Evolutionary conservation across 2,888 invertebrate genomes (phyloP), one percentile per base, ranked within the genome.

Genomic region (Drosophila meridionalis): DNA sequence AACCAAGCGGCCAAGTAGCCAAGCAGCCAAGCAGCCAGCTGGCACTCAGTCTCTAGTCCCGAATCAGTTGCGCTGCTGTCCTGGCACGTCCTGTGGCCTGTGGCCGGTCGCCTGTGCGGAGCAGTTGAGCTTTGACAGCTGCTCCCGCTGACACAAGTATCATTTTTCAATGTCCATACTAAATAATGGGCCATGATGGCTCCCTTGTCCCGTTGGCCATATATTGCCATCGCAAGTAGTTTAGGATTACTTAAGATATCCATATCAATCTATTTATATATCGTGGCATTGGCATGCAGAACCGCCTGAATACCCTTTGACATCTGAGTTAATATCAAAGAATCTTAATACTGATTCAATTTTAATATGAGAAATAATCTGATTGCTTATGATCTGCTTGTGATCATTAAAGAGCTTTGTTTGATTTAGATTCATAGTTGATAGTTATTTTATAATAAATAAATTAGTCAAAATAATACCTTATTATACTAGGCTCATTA

Each of bases 81-180:
- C 58, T 36, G 74, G 59, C 76, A 79, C 77, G 65, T 66, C 48
- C 64, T 65, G 45, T 47, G 63, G 52, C 58, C 73, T 63, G 62
- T 72, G 43, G 20, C 20, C 20, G 20, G 20, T 20, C 20, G 20
- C 43, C 20, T 20, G 26, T 45, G 36, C 45, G 59, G 28, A 56
- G 72, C 80, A 53, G 80, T 72, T 67, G 59, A 65, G 73, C 73
- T 73, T 70, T 65, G 77, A 76, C 78, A 78, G 78, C 78, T 78
- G 81, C 78, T 80, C 59, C 73, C 63, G 47, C 69, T 30, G 62
- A 60, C 77, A 66, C 57, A 63, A 69, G 69, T 73, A 73, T 78
- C 78, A 73, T 69, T 73, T 80, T 78, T 58, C 81, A 73, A 57
- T 73, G 78, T 69, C 59, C 60, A 76, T 60, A 68, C 48, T 34